These are phyloP conservation scores for Abscondita cerata DNA, from an alignment of 2,888 invertebrate species.

Conservation along the genomic window DNA sequence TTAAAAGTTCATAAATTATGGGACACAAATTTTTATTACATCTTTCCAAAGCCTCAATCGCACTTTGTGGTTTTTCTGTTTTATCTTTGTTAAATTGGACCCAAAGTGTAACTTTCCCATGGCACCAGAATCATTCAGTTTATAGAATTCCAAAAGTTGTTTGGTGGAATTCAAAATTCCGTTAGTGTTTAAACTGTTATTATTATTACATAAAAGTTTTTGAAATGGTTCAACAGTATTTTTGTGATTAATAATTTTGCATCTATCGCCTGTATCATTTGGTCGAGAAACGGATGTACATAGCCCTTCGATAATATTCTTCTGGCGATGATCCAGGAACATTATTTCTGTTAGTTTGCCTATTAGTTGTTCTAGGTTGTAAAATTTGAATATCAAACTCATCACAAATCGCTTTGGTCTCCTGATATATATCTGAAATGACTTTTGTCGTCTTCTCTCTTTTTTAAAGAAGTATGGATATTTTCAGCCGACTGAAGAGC, in stretches of 20 bases:
- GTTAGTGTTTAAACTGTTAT: conserved; percentile 8
- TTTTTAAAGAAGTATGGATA: conserved; percentile 5
- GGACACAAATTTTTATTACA: conserved; percentile 4
- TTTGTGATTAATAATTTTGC: conserved; percentile 7
- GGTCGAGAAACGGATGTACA: conserved; percentile 10
- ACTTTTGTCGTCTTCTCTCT: conserved; percentile 5
- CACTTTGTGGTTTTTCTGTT: conserved; percentile 11
- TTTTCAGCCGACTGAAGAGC: conserved; percentile 9
- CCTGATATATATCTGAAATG: conserved; percentile 7
- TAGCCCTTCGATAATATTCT: conserved; percentile 7
- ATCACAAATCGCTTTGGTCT: conserved; percentile 4
- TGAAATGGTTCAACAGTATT: conserved; percentile 5
- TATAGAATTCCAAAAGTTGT: conserved; percentile 9
- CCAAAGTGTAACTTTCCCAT: conserved; percentile 15
- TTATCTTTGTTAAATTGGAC: conserved; percentile 11
- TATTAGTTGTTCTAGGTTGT: conserved; percentile 2
- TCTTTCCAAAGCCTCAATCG: conserved; percentile 12
- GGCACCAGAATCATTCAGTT: not conserved
- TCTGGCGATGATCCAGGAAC: conserved; percentile 8
- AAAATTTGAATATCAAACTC: conserved; percentile 6
- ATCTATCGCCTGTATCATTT: conserved; percentile 12
- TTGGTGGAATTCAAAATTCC: conserved; percentile 1
- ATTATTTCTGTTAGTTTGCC: conserved; percentile 15
- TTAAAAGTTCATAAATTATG: conserved; percentile 11
- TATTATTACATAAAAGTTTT: conserved; percentile 13